A percentile compares a stretch with the other conserved stretches of the same genome.
Evolutionary conservation across 2,888 invertebrate genomes (phyloP).

Genomic region (Agriopis aurantiaria): DNA sequence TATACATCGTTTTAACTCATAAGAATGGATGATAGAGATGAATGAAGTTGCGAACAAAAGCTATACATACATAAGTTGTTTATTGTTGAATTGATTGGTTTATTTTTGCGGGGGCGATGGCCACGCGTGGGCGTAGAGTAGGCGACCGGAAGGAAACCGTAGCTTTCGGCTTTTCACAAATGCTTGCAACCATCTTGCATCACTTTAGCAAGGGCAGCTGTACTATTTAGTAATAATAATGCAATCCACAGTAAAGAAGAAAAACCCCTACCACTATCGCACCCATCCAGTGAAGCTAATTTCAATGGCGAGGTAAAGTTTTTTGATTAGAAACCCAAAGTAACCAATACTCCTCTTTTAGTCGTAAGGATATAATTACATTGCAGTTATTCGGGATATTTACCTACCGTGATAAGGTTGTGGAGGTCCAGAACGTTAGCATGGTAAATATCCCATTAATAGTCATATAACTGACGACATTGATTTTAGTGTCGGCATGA

Average conservation of each 20-base stretch:
- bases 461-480: too few relatives aligned
- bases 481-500: too few relatives aligned
- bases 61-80: conserved; percentile 19
- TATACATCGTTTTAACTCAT: background rate
- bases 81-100: conserved; percentile 73
- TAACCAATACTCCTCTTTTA: too few relatives aligned
- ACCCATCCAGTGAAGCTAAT: too few relatives aligned
- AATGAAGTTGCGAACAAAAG: conserved; percentile 25
- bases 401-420: too few relatives aligned
- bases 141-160: conserved; percentile 82
- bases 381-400: too few relatives aligned
- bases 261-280: background rate
- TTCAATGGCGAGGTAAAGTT: too few relatives aligned
- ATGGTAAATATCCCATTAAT: too few relatives aligned
- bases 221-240: background rate
- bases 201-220: conserved; percentile 46
- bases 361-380: too few relatives aligned
- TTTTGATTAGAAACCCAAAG: too few relatives aligned
- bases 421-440: too few relatives aligned
- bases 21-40: conserved; percentile 11
- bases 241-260: background rate
- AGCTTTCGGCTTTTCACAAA: conserved; percentile 67
- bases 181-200: conserved; percentile 41
- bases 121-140: conserved; percentile 66
- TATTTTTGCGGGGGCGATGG: conserved; percentile 63